These are phyloP conservation scores for Elegia similella DNA, from an alignment of 2,888 invertebrate species.

Conservation along the genomic window DNA sequence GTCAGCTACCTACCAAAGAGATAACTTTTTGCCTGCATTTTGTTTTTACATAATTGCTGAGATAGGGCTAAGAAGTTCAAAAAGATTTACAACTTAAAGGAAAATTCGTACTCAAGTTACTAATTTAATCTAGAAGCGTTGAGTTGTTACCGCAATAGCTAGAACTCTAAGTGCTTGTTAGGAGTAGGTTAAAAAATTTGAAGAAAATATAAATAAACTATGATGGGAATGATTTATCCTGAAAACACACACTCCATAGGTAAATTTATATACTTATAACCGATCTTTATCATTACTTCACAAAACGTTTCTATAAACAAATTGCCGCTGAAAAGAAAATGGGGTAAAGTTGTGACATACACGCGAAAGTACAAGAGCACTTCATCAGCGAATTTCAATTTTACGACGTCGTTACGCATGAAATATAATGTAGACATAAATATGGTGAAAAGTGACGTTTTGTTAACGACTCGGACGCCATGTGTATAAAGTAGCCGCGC, in stretches of 20 bases:
- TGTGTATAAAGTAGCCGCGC: conserved; percentile 70
- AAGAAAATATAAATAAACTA: no score
- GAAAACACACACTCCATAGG: no score
- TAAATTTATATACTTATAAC: no score
- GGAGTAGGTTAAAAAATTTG: no score
- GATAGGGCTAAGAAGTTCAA: background rate
- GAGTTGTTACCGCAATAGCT: no score
- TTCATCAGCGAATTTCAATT: conserved; percentile 51
- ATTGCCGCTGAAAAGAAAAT: background rate
- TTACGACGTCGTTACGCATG: conserved; percentile 67
- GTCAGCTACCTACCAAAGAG: conserved; percentile 10
- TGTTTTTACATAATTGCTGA: conserved; percentile 14
- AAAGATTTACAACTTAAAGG: background rate
- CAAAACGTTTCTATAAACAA: background rate
- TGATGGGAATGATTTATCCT: no score
- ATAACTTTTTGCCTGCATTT: conserved; percentile 3
- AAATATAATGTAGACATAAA: conserved; percentile 77
- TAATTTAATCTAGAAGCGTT: background rate
- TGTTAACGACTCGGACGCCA: conserved; percentile 67
- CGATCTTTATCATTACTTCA: no score
- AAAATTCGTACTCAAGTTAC: background rate
- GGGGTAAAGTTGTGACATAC: background rate
- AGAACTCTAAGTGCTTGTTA: no score
- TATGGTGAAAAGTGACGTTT: conserved; percentile 76
- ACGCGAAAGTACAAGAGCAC: conserved; percentile 30